Percentiles rank a stretch among this genome's conserved stretches.
Conservation (phyloP, 2,888 invertebrate genomes). For the Netelia inedita region DNA sequence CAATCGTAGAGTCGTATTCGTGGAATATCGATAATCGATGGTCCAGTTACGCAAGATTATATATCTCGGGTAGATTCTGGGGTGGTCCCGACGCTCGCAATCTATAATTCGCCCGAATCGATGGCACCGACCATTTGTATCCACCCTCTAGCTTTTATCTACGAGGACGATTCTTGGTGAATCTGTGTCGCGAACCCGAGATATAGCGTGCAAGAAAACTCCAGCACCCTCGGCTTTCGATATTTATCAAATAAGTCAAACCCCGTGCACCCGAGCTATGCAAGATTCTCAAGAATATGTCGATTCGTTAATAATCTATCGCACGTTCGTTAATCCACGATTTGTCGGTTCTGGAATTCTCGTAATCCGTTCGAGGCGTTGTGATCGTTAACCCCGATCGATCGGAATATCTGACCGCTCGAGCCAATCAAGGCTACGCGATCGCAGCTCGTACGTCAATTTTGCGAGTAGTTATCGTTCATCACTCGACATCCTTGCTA, state of each 20-base stretch:
- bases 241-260: constrained; percentile 4
- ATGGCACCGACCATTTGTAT: constrained; percentile 37
- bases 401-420: too few relatives aligned
- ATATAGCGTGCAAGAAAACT: constrained; percentile 1
- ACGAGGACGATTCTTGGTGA: not conserved
- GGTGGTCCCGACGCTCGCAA: constrained; percentile 44
- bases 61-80: constrained; percentile 50
- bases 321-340: not conserved
- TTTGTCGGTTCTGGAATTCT: not conserved
- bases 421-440: too few relatives aligned
- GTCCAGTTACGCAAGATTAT: constrained; percentile 64
- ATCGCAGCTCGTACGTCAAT: too few relatives aligned
- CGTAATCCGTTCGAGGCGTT: too few relatives aligned
- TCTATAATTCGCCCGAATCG: constrained; percentile 61
- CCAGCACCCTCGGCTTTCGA: constrained; percentile 3
- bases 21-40: constrained; percentile 65
- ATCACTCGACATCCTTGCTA: not conserved
- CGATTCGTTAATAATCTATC: not conserved
- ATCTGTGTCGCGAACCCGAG: constrained; percentile 41
- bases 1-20: constrained; percentile 27
- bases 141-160: constrained; percentile 16
- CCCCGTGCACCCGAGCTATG: not conserved
- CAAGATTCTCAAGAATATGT: not conserved
- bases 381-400: too few relatives aligned
- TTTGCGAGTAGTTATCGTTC: not conserved